A percentile compares a stretch with the other conserved stretches of the same genome.
These are phyloP conservation scores for Genyomyrus donnyi DNA, from an alignment of 2,113 vertebrate genomes.

Conservation along the genomic window DNA sequence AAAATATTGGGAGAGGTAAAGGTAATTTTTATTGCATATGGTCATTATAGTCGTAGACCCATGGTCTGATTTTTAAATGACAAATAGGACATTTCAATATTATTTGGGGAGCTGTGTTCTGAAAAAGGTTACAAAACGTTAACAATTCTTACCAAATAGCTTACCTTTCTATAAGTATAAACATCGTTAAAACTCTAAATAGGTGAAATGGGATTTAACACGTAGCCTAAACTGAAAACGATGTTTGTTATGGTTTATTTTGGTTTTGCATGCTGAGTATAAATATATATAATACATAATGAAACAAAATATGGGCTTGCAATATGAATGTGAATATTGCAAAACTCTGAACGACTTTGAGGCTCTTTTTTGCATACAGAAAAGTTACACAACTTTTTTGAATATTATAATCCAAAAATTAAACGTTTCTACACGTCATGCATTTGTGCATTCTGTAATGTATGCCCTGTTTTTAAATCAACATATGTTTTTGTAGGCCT, in stretches of 20 bases:
- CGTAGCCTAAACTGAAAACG: neutral
- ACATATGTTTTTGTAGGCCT: neutral
- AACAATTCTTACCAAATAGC: neutral
- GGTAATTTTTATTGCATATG: constrained; percentile 1
- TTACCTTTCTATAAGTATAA: neutral
- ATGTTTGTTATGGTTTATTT: neutral
- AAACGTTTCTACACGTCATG: neutral
- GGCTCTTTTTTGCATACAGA: neutral
- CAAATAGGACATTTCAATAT: neutral
- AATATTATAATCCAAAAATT: neutral
- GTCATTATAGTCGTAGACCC: neutral
- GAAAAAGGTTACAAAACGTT: neutral
- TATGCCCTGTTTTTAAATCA: neutral
- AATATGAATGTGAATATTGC: neutral
- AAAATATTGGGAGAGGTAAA: constrained; percentile 28
- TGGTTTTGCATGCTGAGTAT: neutral
- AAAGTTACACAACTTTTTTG: neutral
- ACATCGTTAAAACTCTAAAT: neutral
- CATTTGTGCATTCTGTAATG: neutral
- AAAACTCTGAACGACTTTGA: neutral
- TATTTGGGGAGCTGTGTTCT: neutral
- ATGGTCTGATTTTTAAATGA: neutral
- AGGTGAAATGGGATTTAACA: neutral
- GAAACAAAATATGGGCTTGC: neutral
- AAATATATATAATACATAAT: neutral